Percentiles rank a stretch among this genome's conserved stretches.
Conservation (phyloP, 2,113 vertebrate species). For the Cheirogaleus medius region DNA sequence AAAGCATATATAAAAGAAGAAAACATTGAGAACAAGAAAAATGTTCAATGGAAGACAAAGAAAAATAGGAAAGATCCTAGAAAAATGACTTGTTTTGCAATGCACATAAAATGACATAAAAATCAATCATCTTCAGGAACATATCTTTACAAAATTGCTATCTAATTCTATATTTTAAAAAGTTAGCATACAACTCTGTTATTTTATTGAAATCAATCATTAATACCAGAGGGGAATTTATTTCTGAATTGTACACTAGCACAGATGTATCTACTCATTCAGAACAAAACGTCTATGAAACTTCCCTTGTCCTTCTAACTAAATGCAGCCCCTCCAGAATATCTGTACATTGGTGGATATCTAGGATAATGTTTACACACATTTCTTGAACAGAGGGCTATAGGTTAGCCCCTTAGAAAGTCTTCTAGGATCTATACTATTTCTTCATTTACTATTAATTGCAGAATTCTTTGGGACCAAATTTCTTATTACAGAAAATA, state of each 20-base stretch:
- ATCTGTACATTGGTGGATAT: background rate
- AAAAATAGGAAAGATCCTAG: background rate
- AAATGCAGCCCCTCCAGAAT: background rate
- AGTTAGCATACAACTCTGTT: background rate
- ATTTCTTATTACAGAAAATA: background rate
- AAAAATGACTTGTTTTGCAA: background rate
- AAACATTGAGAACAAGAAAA: constrained; percentile 10
- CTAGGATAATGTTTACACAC: background rate
- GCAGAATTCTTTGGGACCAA: background rate
- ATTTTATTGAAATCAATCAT: background rate
- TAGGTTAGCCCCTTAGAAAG: background rate
- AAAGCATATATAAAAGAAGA: background rate
- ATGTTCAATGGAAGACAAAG: background rate
- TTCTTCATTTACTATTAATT: constrained; percentile 5
- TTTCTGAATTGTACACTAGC: background rate
- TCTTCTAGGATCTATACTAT: background rate
- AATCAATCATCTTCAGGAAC: background rate
- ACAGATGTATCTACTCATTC: background rate
- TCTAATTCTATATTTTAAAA: background rate
- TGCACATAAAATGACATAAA: background rate
- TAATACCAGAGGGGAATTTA: background rate
- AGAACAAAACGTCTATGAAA: background rate
- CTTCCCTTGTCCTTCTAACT: background rate
- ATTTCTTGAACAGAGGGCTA: background rate
- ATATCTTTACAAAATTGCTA: background rate